Evolutionary conservation across 2,797 vertebrate genomes (phyloP).

Genomic region (Spondyliosoma cantharus): DNA sequence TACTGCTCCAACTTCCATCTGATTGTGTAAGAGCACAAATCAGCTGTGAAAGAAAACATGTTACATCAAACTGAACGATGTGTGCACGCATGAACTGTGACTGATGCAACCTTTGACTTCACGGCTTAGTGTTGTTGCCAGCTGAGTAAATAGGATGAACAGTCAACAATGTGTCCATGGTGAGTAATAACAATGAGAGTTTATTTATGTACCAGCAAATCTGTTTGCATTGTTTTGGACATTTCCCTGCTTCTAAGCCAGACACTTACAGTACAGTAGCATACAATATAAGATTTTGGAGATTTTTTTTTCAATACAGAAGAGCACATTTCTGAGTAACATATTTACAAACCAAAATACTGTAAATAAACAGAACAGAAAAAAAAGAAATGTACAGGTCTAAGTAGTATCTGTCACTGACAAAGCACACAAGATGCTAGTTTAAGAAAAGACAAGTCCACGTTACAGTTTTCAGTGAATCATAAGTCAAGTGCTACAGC

Average conservation of each 20-base stretch:
- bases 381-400: conserved; percentile 47
- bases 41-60: conserved; percentile 13
- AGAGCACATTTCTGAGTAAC: conserved; percentile 68
- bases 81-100: background rate
- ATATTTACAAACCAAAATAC: conserved; percentile 77
- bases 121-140: background rate
- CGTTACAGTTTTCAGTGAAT: conserved; percentile 66
- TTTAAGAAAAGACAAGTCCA: conserved; percentile 68
- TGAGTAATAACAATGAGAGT: conserved; percentile 74
- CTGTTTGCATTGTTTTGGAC: conserved; percentile 80
- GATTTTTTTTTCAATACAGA: conserved; percentile 66
- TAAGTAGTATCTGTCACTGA: conserved; percentile 65
- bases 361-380: conserved; percentile 57
- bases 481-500: conserved; percentile 67
- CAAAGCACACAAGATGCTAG: conserved; percentile 69
- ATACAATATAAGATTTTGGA: conserved; percentile 74
- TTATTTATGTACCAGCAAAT: conserved; percentile 81
- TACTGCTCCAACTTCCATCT: conserved; percentile 17
- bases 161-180: conserved; percentile 16
- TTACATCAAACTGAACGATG: conserved; percentile 37
- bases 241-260: conserved; percentile 80
- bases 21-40: conserved; percentile 47
- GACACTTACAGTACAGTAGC: conserved; percentile 80
- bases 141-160: conserved; percentile 10
- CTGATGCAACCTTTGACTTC: conserved; percentile 28